Base-by-base conservation (phyloP, 2,888 invertebrate genomes). In the Polietes domitor region DNA sequence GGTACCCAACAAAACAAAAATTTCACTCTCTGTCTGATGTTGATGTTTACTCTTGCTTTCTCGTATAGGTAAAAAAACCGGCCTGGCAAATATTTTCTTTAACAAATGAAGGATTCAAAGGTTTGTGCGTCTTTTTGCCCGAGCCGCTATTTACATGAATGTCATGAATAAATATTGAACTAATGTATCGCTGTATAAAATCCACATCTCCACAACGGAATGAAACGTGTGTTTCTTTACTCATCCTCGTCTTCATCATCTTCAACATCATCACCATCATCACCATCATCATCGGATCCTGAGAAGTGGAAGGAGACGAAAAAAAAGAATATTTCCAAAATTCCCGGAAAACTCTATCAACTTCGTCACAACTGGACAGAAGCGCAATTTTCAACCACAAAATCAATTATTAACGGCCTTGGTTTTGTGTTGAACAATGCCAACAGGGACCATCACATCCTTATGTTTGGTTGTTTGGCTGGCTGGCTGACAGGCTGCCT, bases 401-500 rank as follows among this genome's bases (percentile, higher is more conserved):
- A 89, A 90, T 90, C 90, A 89, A 90, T 90, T 90, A 89, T 90
- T 78, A 90, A 90, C 90, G 90, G 88, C 75, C 86, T 76, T 80
- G 78, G 76, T 71, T 77, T 2, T 37, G 61, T 82, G n/a, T 77
- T 32, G n/a, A 47, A 55, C 55, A 17, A 19, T 19, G 65, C 6
- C 26, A 2, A 37, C 37, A 37, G 7, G 37, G 24, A 21, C 5
- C 61, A 61, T 4, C 61, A 10, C 6, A n/a, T 10, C 15, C 32
- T 12, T 7, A 55, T 55, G 17, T 10, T 17, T 24, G 28, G 72
- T 80, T 84, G 85, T 55, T 10, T 37, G 37, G 50, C 24, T 43
- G 37, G 41, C 73, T 26, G 55, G 87, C 47, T 3, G 37, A n/a
- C 24, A 9, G 24, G 73, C 82, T 53, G 19, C 55, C 68, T 47